Base-by-base conservation (phyloP, 1,140 invertebrate species). In the Achatina immaculata region DNA sequence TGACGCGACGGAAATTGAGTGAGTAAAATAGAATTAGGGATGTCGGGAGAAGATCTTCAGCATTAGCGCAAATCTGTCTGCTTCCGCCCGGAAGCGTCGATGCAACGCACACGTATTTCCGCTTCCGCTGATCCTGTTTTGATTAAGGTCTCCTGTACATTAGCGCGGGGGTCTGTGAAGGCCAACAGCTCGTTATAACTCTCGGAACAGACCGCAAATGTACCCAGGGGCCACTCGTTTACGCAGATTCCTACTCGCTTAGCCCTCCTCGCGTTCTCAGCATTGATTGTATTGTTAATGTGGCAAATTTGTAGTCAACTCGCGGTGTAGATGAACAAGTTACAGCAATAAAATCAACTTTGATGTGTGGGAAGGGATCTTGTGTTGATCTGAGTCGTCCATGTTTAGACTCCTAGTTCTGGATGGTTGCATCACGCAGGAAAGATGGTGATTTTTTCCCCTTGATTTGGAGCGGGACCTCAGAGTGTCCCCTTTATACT, bases 1-100 rank as follows among this genome's bases (percentile, higher is more conserved):
- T 81, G 79, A 83, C 78, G 82, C 69, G 79, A 73, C 55, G 78
- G 82, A 83, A 83, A 83, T 81, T 83, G 82, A 81, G 82, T 81
- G 82, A 83, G 82, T 83, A 83, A 83, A 83, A 83, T 75, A 83
- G 82, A 83, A 83, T 83, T 83, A 83, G 48, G 62, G 66, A 24
- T 55, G 79, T 81, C 79, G 62, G 31, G 31, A 43, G 72, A 55
- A 69, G 78, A 73, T 48, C 55, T 31, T 40, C 16, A 42, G 73
- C 31, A 31, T 71, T 68, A 78, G 28, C 58, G 28, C 58, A 78
- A 78, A 78, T 78, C 76, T 78, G 76, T 40, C 36, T 58, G 36
- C 36, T 11, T 65, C 76, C 36, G 62, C 76, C 76, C 40, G 48
- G 76, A 66, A 78, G 65, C 76, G 76, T 38, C 43, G 36, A 42